Conservation (phyloP, 1,140 invertebrate species). For the Scaptodrosophila lebanonensis region DNA sequence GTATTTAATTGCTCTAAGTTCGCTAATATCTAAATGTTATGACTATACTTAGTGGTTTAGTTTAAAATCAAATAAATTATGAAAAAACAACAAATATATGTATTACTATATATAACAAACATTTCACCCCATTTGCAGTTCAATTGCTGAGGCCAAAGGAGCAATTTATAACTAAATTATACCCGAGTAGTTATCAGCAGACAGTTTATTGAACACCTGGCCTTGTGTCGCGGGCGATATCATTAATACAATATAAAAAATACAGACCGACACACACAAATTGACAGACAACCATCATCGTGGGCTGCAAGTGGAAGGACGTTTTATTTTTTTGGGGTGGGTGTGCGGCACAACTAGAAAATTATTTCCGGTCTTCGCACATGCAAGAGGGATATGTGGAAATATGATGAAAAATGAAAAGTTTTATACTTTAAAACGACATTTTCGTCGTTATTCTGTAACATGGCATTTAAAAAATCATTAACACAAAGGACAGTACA, state of each 20-base stretch:
- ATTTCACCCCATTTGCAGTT: slow-evolving; percentile 45
- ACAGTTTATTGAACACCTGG: slow-evolving; percentile 71
- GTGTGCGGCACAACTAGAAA: slow-evolving; percentile 55
- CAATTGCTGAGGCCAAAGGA: slow-evolving; percentile 46
- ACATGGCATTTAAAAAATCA: slow-evolving; percentile 69
- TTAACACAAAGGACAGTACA: too few species aligned
- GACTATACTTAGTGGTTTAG: slow-evolving; percentile 54
- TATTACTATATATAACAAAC: not conserved
- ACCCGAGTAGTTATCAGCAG: slow-evolving; percentile 64
- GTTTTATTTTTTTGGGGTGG: slow-evolving; percentile 35
- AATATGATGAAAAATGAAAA: slow-evolving; percentile 31
- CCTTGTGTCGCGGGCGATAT: slow-evolving; percentile 42
- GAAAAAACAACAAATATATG: slow-evolving; percentile 26
- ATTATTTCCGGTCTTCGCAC: slow-evolving; percentile 73
- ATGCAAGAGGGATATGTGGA: slow-evolving; percentile 38
- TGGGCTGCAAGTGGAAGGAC: slow-evolving; percentile 53
- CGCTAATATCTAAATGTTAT: slow-evolving; percentile 73
- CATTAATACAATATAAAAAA: slow-evolving; percentile 55
- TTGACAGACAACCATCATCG: slow-evolving; percentile 33
- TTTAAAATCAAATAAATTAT: slow-evolving; percentile 54
- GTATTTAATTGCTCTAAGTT: slow-evolving; percentile 76
- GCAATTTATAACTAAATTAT: slow-evolving; percentile 52
- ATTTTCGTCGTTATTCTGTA: slow-evolving; percentile 39
- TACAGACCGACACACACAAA: too few species aligned
- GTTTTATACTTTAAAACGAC: slow-evolving; percentile 64